Base-by-base conservation (phyloP, 1,140 invertebrate species). In the Triops cancriformis region DNA sequence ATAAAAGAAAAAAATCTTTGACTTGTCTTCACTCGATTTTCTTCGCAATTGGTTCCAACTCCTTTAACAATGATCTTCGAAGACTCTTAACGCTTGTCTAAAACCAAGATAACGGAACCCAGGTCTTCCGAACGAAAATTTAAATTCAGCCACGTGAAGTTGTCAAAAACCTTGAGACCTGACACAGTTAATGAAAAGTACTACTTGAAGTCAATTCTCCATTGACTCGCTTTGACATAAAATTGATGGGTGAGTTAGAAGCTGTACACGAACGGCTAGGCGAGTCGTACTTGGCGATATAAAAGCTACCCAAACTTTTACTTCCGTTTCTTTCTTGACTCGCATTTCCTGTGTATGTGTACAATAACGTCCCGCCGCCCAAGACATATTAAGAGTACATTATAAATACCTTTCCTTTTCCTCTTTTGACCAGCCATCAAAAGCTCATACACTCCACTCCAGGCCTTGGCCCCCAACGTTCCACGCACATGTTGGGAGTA, bases 271-370 rank as follows among this genome's bases (percentile, higher is more conserved):
- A n/a, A n/a, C n/a, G n/a, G n/a, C n/a, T n/a, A n/a, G n/a, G n/a
- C n/a, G n/a, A n/a, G 31, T 37, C 2, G 31, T 37, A 37, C 31
- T 37, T 37, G 7, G 51, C 14, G 51, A 64, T 64, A 64, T 64
- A 64, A 64, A 64, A 64, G 51, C 23, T 64, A 64, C 51, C 51
- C 51, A 18, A 64, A 64, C 51, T 64, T 64, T 64, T 64, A 64
- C 51, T 64, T 64, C 51, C 51, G 51, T 64, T 64, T 64, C 51
- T 64, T 64, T 64, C 51, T 64, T 64, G 51, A 64, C 51, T 64
- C 51, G 51, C n/a, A 64, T 64, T 64, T 64, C 51, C 51, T 64
- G 51, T 64, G 51, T 64, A 14, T 64, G 51, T 64, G 14, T 64
- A 64, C 51, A n/a, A 64, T 64, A 64, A 9, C 51, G 51, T 64